A percentile compares a stretch with the other conserved stretches of the same genome.
Evolutionary conservation across 2,888 invertebrate genomes (phyloP).

Genomic region (Drosophila trichaetosa): DNA sequence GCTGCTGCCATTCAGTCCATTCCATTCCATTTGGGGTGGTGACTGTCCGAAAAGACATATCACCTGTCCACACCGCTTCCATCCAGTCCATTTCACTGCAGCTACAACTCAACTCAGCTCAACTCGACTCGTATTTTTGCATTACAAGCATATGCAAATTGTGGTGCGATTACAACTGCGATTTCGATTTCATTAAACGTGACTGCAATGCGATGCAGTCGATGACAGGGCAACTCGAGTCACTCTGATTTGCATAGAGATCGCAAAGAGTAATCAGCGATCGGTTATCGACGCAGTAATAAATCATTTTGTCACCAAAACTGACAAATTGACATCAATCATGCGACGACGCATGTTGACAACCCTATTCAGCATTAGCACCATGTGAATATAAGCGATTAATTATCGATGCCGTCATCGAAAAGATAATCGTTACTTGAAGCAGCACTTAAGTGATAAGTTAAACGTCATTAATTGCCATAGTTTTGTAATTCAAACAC

Average conservation of each 20-base stretch:
- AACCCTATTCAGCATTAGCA: slow-evolving; percentile 40
- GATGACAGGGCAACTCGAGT: slow-evolving; percentile 32
- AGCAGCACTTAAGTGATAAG: slow-evolving; percentile 22
- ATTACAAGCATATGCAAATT: slow-evolving; percentile 71
- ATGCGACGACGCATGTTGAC: slow-evolving; percentile 60
- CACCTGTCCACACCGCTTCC: slow-evolving; percentile 60
- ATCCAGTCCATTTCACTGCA: slow-evolving; percentile 16
- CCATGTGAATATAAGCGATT: slow-evolving; percentile 37
- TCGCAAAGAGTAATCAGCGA: slow-evolving; percentile 49
- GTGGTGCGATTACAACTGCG: slow-evolving; percentile 59
- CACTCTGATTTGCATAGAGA: slow-evolving; percentile 65
- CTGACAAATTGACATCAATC: slow-evolving; percentile 76
- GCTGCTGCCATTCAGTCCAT: slow-evolving; percentile 18
- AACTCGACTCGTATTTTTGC: slow-evolving; percentile 24
- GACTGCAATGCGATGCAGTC: slow-evolving; percentile 53
- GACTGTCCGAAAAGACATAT: slow-evolving; percentile 63
- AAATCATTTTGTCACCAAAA: slow-evolving; percentile 74
- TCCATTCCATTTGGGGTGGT: slow-evolving; percentile 62
- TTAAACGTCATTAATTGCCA: slow-evolving; percentile 19
- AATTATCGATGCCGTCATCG: slow-evolving; percentile 38
- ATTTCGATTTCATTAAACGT: slow-evolving; percentile 72
- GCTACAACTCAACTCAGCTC: slow-evolving; percentile 1
- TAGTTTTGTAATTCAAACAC: slow-evolving; percentile 6
- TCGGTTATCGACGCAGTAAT: slow-evolving; percentile 62
- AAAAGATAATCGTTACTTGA: slow-evolving; percentile 30